These are phyloP conservation scores for Stenodera caucasica DNA, from an alignment of 2,888 invertebrate species.

Conservation along the genomic window DNA sequence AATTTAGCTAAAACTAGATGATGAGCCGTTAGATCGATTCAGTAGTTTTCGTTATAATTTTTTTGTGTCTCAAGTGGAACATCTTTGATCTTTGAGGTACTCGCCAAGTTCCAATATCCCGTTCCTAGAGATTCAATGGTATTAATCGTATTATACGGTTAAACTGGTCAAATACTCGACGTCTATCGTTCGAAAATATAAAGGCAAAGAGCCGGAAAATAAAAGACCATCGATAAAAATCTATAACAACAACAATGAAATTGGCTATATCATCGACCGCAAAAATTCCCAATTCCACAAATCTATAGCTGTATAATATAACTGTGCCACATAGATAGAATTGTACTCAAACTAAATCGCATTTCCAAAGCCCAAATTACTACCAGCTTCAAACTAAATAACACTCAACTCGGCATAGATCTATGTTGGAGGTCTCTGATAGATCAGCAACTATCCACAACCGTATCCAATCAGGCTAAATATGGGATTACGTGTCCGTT, in stretches of 20 bases:
- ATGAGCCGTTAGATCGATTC: too few species aligned
- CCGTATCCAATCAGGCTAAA: slow-evolving; percentile 45
- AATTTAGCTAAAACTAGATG: neutral
- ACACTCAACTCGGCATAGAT: slow-evolving; percentile 39
- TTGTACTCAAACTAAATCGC: slow-evolving; percentile 33
- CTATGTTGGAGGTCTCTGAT: slow-evolving; percentile 37
- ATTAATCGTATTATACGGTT: slow-evolving; percentile 28
- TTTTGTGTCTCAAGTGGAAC: neutral
- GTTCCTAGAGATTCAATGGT: neutral
- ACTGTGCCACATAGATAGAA: slow-evolving; percentile 1
- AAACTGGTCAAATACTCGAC: slow-evolving; percentile 16
- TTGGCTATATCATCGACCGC: neutral
- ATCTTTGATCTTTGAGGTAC: slow-evolving; percentile 1
- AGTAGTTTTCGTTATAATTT: neutral
- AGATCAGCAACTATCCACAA: slow-evolving; percentile 42
- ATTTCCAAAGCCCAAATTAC: slow-evolving; percentile 41
- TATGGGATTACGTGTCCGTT: slow-evolving; percentile 38
- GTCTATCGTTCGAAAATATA: slow-evolving; percentile 14
- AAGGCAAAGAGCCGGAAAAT: slow-evolving; percentile 18
- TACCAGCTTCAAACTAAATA: slow-evolving; percentile 40
- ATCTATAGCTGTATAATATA: too few species aligned
- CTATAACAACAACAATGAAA: slow-evolving; percentile 11
- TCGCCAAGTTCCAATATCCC: slow-evolving; percentile 1
- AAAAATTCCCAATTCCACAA: neutral
- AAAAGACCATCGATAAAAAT: neutral